phyloP scores from a whole-genome alignment of 23 tunicate species.

The Aplidium turbinatum region DNA sequence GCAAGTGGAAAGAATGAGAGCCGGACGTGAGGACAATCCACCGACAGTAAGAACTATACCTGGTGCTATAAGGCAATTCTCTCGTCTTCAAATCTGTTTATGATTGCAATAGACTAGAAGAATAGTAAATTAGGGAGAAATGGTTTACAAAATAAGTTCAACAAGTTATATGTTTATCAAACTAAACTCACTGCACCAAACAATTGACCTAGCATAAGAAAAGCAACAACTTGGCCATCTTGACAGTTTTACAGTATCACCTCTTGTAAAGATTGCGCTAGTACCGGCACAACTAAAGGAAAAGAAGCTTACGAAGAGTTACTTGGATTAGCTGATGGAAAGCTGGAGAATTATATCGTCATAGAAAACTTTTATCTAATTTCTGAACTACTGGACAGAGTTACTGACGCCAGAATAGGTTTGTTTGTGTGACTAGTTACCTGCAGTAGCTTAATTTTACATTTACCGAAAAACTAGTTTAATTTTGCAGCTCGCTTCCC shows the following conservation, averaged over 20 bases:
- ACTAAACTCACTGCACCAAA: neutral
- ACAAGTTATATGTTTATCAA: neutral
- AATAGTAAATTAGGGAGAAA: no score
- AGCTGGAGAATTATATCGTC: neutral
- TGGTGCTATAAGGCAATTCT: no score
- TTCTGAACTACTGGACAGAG: neutral
- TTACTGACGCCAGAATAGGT: neutral
- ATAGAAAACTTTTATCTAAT: neutral
- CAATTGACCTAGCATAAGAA: no score
- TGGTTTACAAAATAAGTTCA: neutral
- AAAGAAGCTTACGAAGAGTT: neutral
- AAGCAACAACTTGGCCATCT: no score
- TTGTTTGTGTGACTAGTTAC: no score
- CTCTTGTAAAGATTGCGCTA: neutral
- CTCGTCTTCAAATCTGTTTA: no score
- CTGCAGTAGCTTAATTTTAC: no score
- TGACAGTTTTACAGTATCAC: slow-evolving; percentile 1
- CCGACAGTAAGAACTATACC: neutral
- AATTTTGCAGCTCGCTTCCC: no score
- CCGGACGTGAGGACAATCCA: neutral
- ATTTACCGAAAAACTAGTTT: no score
- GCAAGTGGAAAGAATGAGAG: neutral
- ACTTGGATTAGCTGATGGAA: neutral
- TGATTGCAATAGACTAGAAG: no score
- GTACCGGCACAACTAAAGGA: neutral